Percentiles rank a stretch among this genome's conserved stretches.
Conservation (phyloP, 2,113 vertebrate genomes). For the Peromyscus maniculatus region DNA sequence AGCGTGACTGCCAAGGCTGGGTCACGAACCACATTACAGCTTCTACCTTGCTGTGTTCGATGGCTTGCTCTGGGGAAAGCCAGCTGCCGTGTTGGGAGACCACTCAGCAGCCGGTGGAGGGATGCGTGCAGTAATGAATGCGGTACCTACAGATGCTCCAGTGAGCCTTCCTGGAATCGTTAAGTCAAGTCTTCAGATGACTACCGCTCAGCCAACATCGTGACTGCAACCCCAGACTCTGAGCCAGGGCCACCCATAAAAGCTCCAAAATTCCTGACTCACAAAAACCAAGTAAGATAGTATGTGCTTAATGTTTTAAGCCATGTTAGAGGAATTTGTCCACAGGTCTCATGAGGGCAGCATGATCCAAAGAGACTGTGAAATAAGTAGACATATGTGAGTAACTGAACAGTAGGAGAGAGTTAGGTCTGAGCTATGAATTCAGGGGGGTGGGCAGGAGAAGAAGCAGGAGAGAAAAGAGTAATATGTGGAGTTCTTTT, state of each 20-base stretch:
- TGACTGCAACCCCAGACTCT: background rate
- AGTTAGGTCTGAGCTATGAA: background rate
- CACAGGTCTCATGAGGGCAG: background rate
- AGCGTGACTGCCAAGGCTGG: background rate
- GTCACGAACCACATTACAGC: background rate
- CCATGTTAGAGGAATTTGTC: background rate
- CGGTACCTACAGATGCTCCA: background rate
- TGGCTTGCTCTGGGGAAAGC: background rate
- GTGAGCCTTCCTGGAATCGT: background rate
- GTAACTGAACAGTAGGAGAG: background rate
- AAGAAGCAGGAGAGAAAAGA: background rate
- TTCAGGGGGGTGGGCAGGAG: background rate
- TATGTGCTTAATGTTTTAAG: background rate
- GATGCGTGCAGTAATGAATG: accelerated
- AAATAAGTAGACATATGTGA: background rate
- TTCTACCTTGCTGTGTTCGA: background rate
- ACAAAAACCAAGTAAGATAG: background rate
- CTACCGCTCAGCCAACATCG: constrained; percentile 2
- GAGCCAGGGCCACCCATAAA: background rate
- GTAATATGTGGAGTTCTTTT: background rate
- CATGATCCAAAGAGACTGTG: background rate
- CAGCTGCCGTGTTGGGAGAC: background rate
- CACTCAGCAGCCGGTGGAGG: background rate
- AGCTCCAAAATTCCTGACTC: background rate
- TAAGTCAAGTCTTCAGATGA: background rate